These are phyloP conservation scores for Habropoda laboriosa DNA, from an alignment of 1,140 invertebrate species.

Conservation along the genomic window DNA sequence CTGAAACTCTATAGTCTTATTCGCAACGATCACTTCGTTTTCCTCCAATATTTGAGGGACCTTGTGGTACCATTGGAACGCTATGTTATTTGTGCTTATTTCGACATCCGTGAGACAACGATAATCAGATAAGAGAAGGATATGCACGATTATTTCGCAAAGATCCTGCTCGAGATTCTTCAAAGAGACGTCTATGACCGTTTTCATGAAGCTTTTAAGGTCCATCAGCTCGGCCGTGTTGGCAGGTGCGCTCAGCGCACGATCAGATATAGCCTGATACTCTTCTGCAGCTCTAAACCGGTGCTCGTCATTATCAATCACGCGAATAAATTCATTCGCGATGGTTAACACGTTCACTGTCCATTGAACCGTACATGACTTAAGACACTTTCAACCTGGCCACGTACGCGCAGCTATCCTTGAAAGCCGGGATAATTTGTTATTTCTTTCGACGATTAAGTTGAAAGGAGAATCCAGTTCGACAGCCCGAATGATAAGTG, in stretches of 20 bases:
- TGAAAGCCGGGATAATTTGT: no score
- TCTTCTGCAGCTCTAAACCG: conserved; percentile 88
- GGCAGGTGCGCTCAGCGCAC: conserved; percentile 88
- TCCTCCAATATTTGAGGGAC: conserved; percentile 92
- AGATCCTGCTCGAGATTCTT: conserved; percentile 90
- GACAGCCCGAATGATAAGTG: no score
- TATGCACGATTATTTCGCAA: conserved; percentile 84
- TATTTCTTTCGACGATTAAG: no score
- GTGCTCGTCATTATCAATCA: conserved; percentile 54
- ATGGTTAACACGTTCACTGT: no score
- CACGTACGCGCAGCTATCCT: no score
- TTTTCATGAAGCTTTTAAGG: conserved; percentile 89
- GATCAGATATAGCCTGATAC: conserved; percentile 90
- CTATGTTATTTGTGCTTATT: conserved; percentile 90
- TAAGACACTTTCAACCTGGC: no score
- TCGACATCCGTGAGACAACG: conserved; percentile 89
- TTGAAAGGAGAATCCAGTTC: no score
- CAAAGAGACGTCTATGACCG: conserved; percentile 87
- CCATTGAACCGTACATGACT: no score
- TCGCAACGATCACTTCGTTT: conserved; percentile 88
- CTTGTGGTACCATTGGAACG: conserved; percentile 92
- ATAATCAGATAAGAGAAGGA: conserved; percentile 90
- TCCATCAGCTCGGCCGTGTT: conserved; percentile 93
- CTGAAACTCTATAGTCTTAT: conserved; percentile 94
- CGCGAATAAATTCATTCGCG: neutral